Evolutionary conservation across 2,113 vertebrate species (phyloP).

Genomic region (Merops nubicus): DNA sequence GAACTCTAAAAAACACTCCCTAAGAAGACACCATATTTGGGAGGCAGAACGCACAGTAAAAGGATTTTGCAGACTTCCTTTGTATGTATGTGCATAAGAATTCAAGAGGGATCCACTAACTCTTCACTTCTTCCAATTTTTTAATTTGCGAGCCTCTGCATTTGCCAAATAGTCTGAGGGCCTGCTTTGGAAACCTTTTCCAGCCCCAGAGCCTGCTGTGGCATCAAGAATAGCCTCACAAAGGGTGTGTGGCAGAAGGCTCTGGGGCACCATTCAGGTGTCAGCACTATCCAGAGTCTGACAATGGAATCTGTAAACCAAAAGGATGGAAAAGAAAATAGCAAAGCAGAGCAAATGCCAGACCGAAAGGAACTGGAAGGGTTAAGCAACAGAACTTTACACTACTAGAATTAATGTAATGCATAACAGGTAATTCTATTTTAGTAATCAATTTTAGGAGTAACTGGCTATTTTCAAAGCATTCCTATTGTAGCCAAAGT

Average conservation of each 20-base stretch:
- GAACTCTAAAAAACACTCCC: not conserved
- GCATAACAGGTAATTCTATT: slow-evolving; percentile 38
- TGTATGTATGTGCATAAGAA: not conserved
- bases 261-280: fast-evolving
- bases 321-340: not conserved
- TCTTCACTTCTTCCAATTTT: not conserved
- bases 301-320: not conserved
- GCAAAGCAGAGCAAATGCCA: not conserved
- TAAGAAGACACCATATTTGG: fast-evolving
- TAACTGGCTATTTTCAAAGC: slow-evolving; percentile 53
- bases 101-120: not conserved
- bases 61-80: not conserved
- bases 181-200: not conserved
- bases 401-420: not conserved
- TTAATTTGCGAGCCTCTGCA: not conserved
- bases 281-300: not conserved
- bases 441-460: slow-evolving; percentile 58
- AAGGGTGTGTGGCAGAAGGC: not conserved
- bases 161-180: not conserved
- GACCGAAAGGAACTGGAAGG: not conserved
- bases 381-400: slow-evolving; percentile 26
- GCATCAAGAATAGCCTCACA: fast-evolving
- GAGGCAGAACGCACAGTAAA: not conserved
- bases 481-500: slow-evolving; percentile 51
- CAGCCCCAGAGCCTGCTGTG: not conserved